Percentiles rank a stretch among this genome's conserved stretches.
phyloP scores from a whole-genome alignment of 2,113 vertebrate genomes.

The Triplophysa tibetana region DNA sequence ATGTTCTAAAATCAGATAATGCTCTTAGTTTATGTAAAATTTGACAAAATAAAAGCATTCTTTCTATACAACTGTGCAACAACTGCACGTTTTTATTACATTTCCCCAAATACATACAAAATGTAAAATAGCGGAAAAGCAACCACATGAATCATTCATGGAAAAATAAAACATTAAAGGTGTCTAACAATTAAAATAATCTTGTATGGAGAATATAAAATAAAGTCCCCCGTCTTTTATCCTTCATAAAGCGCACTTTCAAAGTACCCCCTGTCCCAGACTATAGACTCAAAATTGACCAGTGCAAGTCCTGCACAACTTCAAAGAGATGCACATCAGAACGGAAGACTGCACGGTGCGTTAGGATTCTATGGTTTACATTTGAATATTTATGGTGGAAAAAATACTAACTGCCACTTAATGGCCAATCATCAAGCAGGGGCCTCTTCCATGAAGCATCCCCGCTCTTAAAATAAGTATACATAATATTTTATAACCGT shows the following conservation, averaged over 20 bases:
- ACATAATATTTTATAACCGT: neutral
- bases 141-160: constrained; percentile 93
- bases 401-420: constrained; percentile 86
- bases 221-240: constrained; percentile 87
- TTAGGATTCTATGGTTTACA: constrained; percentile 92
- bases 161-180: constrained; percentile 95
- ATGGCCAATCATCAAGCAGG: constrained; percentile 82
- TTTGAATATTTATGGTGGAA: constrained; percentile 85
- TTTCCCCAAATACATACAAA: too few relatives aligned
- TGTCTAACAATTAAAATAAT: constrained; percentile 86
- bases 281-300: constrained; percentile 91
- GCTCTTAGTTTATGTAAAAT: too few relatives aligned
- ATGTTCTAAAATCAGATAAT: too few relatives aligned
- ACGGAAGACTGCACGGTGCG: constrained; percentile 92
- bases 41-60: too few relatives aligned
- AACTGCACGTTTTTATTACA: too few relatives aligned
- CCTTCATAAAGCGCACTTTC: constrained; percentile 85
- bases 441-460: constrained; percentile 61
- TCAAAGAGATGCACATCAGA: constrained; percentile 89
- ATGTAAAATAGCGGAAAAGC: constrained; percentile 54
- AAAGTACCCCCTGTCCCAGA: constrained; percentile 80
- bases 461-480: constrained; percentile 11
- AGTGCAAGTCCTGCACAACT: constrained; percentile 86
- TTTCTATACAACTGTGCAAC: too few relatives aligned
- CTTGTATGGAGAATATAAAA: constrained; percentile 90